Evolutionary conservation across 2,797 vertebrate species (phyloP), one percentile per base, ranked within the genome.

Genomic region (Hippopotamyrus pictus): DNA sequence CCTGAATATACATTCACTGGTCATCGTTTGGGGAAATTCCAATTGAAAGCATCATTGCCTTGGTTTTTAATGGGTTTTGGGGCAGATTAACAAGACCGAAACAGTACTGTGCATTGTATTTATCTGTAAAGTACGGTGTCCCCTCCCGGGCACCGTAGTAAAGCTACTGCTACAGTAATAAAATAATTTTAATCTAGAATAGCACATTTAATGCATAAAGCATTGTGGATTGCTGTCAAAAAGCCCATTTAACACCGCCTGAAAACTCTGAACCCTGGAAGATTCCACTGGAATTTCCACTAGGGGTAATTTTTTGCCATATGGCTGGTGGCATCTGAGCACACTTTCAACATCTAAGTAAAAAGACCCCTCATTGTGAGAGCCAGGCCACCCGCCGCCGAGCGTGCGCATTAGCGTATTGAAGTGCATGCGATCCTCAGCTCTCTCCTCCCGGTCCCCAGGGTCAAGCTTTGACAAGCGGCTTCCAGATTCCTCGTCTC

Each of bases 361-460:
- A 92, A 91, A 91, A 86, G 89, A 88, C 33, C 37, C 73, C 33
- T 37, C 33, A 76, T 76, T 92, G 91, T 88, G 93, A 94, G 92
- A 92, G 93, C 69, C 79, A 87, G 92, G 92, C 90, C 48, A 90
- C 91, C 93, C 93, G 88, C 92, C 87, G 37, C 88, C 91, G 90
- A 91, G 89, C 92, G 3, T 5, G 33, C 91, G 93, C 90, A 89
- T 94, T 94, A 94, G 93, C 90, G 92, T 90, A 90, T 92, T 89
- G 73, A 89, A 91, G 91, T 91, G 91, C 92, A 90, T 87, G 90
- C 2, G 33, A 90, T 91, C 88, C 79, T 85, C 17, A 50, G 69
- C 53, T 33, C 19, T 79, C 79, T 22, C 50, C 50, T 91, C 88
- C 86, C 53, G 22, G 92, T 86, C 91, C 92, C 90, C 86, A 69